These are phyloP conservation scores for Haliaeetus leucogaster DNA, from an alignment of 2,113 vertebrate species.

Conservation along the genomic window DNA sequence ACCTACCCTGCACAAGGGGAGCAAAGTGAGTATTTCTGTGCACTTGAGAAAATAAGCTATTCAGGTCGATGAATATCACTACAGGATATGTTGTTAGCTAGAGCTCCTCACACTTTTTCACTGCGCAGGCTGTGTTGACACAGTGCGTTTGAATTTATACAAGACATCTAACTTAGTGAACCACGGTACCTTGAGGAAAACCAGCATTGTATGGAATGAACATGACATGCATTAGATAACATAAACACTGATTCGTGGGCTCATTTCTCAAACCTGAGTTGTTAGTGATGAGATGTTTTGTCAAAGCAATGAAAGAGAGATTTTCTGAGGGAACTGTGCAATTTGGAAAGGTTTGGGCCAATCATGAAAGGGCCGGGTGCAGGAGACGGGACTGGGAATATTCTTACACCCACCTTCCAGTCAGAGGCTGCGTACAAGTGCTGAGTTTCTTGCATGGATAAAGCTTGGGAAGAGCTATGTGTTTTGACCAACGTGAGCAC, in stretches of 20 bases:
- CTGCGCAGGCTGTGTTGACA: not conserved
- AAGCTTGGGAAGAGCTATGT: not conserved
- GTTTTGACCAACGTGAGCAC: not conserved
- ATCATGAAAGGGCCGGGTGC: not conserved
- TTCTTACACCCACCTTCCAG: not conserved
- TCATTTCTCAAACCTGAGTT: not conserved
- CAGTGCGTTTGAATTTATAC: not conserved
- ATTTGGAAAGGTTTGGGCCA: not conserved
- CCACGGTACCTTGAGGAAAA: not conserved
- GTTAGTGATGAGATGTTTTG: not conserved
- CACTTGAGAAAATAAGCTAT: not conserved
- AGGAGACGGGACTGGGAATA: not conserved
- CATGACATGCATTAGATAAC: not conserved
- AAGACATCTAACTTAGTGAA: not conserved
- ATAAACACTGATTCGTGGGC: not conserved
- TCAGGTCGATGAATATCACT: not conserved
- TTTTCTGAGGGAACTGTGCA: not conserved
- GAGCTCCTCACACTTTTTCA: not conserved
- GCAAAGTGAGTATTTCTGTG: not conserved
- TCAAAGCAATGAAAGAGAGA: not conserved
- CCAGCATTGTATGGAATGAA: not conserved
- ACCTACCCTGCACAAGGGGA: not conserved
- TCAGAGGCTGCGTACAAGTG: not conserved
- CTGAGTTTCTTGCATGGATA: not conserved
- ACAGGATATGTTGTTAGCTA: not conserved